phyloP scores from a whole-genome alignment of 2,888 invertebrate species.

The Ophraella communa region DNA sequence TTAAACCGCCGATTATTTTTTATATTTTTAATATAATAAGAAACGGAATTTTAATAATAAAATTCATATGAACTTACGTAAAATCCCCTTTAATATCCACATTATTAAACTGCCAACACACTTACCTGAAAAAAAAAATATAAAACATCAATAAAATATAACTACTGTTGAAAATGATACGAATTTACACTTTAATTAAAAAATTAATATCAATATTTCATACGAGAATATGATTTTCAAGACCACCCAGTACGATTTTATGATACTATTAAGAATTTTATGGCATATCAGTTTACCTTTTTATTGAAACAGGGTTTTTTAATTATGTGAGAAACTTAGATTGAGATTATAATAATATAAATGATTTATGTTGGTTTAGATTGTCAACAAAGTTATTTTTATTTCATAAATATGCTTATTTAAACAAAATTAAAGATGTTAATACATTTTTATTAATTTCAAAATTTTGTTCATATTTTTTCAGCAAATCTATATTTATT shows the following conservation, averaged over 20 bases:
- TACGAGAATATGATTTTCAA: slow-evolving; percentile 4
- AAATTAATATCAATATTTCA: slow-evolving; percentile 20
- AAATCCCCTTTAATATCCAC: neutral
- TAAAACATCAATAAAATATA: slow-evolving; percentile 5
- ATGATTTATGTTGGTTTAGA: neutral
- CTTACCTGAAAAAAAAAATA: slow-evolving; percentile 23
- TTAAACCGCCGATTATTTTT: too few species aligned
- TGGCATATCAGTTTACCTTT: slow-evolving; percentile 8
- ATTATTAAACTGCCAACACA: neutral
- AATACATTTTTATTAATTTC: too few species aligned
- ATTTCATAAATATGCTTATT: too few species aligned
- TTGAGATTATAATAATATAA: neutral
- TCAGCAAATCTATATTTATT: too few species aligned
- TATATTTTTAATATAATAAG: neutral
- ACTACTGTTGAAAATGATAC: neutral
- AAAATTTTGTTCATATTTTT: too few species aligned
- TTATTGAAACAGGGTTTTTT: slow-evolving; percentile 18
- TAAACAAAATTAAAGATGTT: too few species aligned
- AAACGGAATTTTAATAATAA: neutral
- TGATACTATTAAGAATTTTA: slow-evolving; percentile 12
- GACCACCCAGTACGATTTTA: slow-evolving; percentile 19
- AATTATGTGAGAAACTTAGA: slow-evolving; percentile 31
- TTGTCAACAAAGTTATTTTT: too few species aligned
- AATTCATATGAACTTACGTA: neutral
- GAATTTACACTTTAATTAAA: slow-evolving; percentile 26